These are phyloP conservation scores for Gallinago media DNA, from an alignment of 2,113 vertebrate genomes.

Conservation along the genomic window DNA sequence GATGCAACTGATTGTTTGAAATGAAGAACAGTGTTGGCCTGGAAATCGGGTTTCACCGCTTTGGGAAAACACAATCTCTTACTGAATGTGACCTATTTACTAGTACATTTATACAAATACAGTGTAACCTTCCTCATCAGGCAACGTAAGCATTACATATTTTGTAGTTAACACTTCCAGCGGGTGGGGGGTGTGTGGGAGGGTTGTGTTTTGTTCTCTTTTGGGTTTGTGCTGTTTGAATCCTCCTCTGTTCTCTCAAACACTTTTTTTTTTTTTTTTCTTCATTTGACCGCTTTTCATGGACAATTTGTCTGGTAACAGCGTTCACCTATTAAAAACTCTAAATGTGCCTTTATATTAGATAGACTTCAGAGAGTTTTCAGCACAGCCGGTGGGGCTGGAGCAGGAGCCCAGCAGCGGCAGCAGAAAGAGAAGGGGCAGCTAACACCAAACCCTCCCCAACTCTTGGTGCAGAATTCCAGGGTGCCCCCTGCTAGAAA, in stretches of 20 bases:
- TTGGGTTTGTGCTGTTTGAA: neutral
- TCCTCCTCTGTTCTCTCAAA: neutral
- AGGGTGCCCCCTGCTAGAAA: neutral
- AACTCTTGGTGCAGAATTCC: neutral
- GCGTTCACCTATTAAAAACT: neutral
- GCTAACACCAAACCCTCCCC: neutral
- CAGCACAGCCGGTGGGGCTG: neutral
- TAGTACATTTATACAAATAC: neutral
- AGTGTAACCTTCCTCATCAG: neutral
- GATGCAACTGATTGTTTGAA: neutral
- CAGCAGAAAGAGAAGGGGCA: neutral
- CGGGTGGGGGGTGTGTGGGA: accelerated
- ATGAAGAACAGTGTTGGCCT: neutral
- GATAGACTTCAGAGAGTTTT: neutral
- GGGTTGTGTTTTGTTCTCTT: neutral
- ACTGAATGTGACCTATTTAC: neutral
- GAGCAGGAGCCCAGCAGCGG: neutral
- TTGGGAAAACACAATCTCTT: neutral
- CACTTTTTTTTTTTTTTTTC: neutral
- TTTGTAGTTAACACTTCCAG: neutral
- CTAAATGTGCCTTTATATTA: neutral
- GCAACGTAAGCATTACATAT: neutral
- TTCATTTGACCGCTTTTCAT: neutral
- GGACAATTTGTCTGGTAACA: neutral
- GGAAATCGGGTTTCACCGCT: neutral